Evolutionary conservation across 2,113 vertebrate species (phyloP), one percentile per base, ranked within the genome.

Genomic region (Gallinago undulata): DNA sequence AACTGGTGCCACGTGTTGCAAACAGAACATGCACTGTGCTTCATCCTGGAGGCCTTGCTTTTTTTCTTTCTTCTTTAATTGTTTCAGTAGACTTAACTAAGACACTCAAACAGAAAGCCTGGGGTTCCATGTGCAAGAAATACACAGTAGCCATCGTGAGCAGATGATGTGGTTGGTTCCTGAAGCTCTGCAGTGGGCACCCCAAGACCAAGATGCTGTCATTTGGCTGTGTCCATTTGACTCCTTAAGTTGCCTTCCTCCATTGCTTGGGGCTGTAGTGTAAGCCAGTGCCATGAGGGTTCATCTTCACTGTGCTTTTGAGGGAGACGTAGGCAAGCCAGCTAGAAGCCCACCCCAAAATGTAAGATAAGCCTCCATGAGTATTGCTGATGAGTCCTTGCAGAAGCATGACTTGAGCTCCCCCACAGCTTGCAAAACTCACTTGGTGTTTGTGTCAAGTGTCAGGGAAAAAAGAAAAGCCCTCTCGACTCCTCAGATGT

Each of bases 71-170:
- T 25, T 75, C 12, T 69, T 57, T 51, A 21, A 14, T 74, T 80
- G 22, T 81, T 47, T 55, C 69, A 24, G 17, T 31, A 45, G 39
- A 17, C 33, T 12, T 57, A 51, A 51, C 17, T 48, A 76, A 72
- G 6, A 23, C 31, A 8, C 51, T 66, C 57, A 72, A 43, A 81
- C 27, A 31, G 22, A 70, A 85, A 66, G 11, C 11, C 39, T 62
- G 30, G 8, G 12, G 18, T 31, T 94, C 21, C 31, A 13, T 2
- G 10, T 25, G 45, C 0, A 1, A 55, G 50, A 80, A 75, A 55
- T 8, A 10, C 0, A 1, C 11, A 33, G 48, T 43, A 48, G 27
- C 41, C 12, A 10, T 39, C 1, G 0, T 0, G 1, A 48, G 35
- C 1, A 0, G 45, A 28, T 50, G 70, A 33, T 35, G 13, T 0